phyloP scores from a whole-genome alignment of 2,797 vertebrate genomes.

The Loris lydekkerianus region DNA sequence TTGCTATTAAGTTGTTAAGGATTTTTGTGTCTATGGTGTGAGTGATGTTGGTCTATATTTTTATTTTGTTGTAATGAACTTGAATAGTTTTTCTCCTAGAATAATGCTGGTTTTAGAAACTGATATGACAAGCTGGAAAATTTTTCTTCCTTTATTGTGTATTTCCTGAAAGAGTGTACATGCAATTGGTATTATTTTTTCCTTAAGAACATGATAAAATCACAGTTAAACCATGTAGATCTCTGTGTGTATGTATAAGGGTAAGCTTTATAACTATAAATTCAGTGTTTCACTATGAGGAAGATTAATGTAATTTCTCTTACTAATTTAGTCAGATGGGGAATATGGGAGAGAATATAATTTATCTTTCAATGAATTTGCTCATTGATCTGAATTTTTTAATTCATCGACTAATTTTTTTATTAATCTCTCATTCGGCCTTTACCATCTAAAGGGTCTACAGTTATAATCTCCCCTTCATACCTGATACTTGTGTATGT shows the following conservation, averaged over 20 bases:
- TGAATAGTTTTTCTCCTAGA: background rate
- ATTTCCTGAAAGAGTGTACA: background rate
- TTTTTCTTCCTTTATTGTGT: background rate
- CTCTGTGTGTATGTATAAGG: background rate
- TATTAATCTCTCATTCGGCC: background rate
- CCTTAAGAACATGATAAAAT: background rate
- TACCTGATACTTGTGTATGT: background rate
- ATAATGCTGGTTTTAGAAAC: background rate
- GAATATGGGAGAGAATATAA: background rate
- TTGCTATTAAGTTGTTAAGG: background rate
- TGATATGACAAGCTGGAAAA: background rate
- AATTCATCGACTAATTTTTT: background rate
- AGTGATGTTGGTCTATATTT: background rate
- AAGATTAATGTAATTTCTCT: background rate
- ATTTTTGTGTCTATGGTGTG: background rate
- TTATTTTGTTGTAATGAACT: background rate
- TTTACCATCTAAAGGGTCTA: background rate
- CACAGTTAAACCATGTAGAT: background rate
- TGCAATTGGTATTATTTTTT: background rate
- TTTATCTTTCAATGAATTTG: background rate
- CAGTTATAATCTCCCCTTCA: background rate
- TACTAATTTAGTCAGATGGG: background rate
- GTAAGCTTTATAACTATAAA: background rate
- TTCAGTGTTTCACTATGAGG: background rate
- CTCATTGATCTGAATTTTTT: background rate